A percentile compares a stretch with the other conserved stretches of the same genome.
Evolutionary conservation across 2,797 vertebrate genomes (phyloP).

Genomic region (Neoniphon sammara): DNA sequence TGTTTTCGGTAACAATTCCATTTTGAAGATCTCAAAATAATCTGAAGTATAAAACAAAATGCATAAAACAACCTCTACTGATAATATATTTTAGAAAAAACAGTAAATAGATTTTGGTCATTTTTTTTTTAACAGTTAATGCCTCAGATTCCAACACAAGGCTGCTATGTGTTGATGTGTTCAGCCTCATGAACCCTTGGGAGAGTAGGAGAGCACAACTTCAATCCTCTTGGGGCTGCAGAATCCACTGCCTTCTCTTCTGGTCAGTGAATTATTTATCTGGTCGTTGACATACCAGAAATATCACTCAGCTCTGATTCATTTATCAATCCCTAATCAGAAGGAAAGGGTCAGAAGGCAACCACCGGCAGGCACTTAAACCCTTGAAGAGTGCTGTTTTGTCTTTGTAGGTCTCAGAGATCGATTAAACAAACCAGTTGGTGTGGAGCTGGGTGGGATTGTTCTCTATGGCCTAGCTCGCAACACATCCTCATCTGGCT

Average conservation of each 20-base stretch:
- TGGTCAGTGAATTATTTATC: constrained; percentile 70
- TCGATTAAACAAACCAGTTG: constrained; percentile 15
- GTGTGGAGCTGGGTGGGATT: constrained; percentile 8
- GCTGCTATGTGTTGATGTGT: constrained; percentile 67
- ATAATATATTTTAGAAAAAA: constrained; percentile 61
- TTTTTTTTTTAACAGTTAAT: constrained; percentile 70
- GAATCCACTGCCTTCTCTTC: constrained; percentile 50
- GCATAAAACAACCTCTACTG: constrained; percentile 68
- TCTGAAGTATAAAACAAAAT: constrained; percentile 78
- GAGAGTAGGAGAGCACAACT: constrained; percentile 49
- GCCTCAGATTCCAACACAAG: constrained; percentile 71
- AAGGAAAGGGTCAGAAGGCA: constrained; percentile 57
- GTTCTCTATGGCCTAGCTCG: constrained; percentile 10
- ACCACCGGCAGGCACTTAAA: constrained; percentile 72
- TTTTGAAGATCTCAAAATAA: constrained; percentile 65
- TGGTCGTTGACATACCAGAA: constrained; percentile 51
- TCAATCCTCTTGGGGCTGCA: constrained; percentile 46
- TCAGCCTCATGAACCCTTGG: constrained; percentile 59
- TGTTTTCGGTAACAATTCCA: constrained; percentile 90
- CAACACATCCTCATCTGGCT: constrained; percentile 25
- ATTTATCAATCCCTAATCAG: constrained; percentile 66
- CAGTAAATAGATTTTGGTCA: constrained; percentile 85
- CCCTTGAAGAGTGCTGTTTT: constrained; percentile 47
- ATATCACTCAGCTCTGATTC: constrained; percentile 56
- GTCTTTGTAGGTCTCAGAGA: constrained; percentile 15